Conservation (phyloP, 2,797 vertebrate genomes). For the Apogon talboti region DNA sequence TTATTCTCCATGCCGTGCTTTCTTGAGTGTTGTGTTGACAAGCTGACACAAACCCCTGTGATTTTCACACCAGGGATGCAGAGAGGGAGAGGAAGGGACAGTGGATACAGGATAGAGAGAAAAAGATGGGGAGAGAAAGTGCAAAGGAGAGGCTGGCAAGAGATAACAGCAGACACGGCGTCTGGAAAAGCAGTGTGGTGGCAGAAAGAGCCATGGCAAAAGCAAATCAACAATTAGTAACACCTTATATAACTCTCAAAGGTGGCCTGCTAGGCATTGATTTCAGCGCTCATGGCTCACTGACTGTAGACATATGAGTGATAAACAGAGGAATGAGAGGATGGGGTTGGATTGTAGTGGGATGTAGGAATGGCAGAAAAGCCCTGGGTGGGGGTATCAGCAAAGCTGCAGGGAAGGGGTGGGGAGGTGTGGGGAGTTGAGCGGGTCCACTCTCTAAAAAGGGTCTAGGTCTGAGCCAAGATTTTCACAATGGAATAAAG, state of each 20-base stretch:
- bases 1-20: conserved; percentile 56
- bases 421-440: conserved; percentile 52
- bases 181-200: conserved; percentile 60
- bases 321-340: conserved; percentile 64
- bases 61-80: conserved; percentile 78
- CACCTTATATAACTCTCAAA: conserved; percentile 77
- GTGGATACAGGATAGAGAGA: conserved; percentile 46
- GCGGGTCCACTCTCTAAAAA: conserved; percentile 73
- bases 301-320: conserved; percentile 59
- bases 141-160: conserved; percentile 60
- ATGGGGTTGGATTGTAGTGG: conserved; percentile 56
- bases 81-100: conserved; percentile 58
- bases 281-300: conserved; percentile 74
- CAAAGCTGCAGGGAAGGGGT: conserved; percentile 17
- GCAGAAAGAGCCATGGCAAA: conserved; percentile 68
- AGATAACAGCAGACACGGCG: conserved; percentile 65
- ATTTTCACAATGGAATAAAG: conserved; percentile 84
- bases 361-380: conserved; percentile 55
- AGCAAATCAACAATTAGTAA: conserved; percentile 84
- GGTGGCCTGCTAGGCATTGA: conserved; percentile 68
- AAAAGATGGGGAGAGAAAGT: conserved; percentile 59
- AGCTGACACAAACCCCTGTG: conserved; percentile 81
- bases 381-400: conserved; percentile 59
- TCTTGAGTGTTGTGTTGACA: conserved; percentile 77
- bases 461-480: conserved; percentile 79